Percentiles rank a stretch among this genome's conserved stretches.
Evolutionary conservation across 2,888 invertebrate genomes (phyloP).

Genomic region (Bombylius discolor): DNA sequence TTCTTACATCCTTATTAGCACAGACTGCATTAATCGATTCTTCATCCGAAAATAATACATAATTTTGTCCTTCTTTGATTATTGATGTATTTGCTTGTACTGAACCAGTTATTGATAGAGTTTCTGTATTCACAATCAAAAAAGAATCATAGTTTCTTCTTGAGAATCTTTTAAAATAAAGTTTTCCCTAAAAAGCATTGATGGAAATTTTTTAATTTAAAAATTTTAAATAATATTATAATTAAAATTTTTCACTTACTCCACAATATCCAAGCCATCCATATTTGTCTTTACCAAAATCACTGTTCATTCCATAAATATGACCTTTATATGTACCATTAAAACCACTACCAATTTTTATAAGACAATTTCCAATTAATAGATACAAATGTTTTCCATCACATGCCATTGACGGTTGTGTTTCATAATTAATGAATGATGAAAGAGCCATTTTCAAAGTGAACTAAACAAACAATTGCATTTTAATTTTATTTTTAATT

Average conservation of each 20-base stretch:
- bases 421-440: constrained; percentile 41
- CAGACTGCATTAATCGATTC: constrained; percentile 65
- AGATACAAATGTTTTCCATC: constrained; percentile 87
- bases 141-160: constrained; percentile 38
- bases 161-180: constrained; percentile 59
- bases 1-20: constrained; percentile 61
- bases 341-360: constrained; percentile 92
- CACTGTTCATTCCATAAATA: constrained; percentile 68
- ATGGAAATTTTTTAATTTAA: neutral
- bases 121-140: constrained; percentile 37
- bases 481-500: constrained; percentile 1
- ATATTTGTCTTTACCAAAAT: constrained; percentile 65
- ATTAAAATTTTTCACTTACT: constrained; percentile 40
- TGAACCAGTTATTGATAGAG: constrained; percentile 38
- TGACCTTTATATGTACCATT: constrained; percentile 87
- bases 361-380: constrained; percentile 67
- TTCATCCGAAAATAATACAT: constrained; percentile 57
- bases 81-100: constrained; percentile 28
- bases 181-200: constrained; percentile 49
- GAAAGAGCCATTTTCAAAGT: constrained; percentile 27
- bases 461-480: constrained; percentile 20
- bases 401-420: constrained; percentile 56
- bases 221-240: neutral
- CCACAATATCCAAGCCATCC: constrained; percentile 81
- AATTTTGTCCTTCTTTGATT: constrained; percentile 32